A percentile compares a stretch with the other conserved stretches of the same genome.
Evolutionary conservation across 2,113 vertebrate genomes (phyloP).

Genomic region (Lepus timidus): DNA sequence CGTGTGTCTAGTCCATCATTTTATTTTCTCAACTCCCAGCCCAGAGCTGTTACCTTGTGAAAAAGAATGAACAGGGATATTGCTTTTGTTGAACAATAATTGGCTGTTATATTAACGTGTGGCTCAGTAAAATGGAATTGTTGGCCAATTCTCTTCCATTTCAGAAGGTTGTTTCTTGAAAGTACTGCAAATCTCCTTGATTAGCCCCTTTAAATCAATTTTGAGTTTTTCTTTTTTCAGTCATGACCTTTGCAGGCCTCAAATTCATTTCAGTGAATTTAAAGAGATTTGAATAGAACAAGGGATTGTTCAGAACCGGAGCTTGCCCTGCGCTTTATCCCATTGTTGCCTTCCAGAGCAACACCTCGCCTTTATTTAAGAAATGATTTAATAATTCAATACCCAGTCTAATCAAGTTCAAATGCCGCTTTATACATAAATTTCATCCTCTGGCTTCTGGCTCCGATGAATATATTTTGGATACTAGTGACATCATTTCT

Average conservation of each 20-base stretch:
- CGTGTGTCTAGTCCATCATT: constrained; percentile 62
- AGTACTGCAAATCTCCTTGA: constrained; percentile 80
- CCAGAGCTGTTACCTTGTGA: constrained; percentile 75
- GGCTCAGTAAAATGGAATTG: constrained; percentile 75
- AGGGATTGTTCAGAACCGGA: constrained; percentile 51
- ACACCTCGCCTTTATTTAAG: constrained; percentile 28
- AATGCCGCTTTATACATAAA: constrained; percentile 34
- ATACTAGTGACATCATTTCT: constrained; percentile 8
- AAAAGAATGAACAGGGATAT: constrained; percentile 71
- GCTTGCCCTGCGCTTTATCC: constrained; percentile 1
- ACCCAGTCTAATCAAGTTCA: constrained; percentile 44
- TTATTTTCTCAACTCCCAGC: constrained; percentile 76
- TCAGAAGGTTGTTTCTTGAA: constrained; percentile 83
- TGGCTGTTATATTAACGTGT: constrained; percentile 81
- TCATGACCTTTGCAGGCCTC: constrained; percentile 82
- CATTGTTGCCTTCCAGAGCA: background rate
- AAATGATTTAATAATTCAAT: constrained; percentile 67
- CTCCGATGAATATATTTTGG: constrained; percentile 49
- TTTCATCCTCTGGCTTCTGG: background rate
- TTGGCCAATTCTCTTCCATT: constrained; percentile 78
- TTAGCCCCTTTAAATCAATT: constrained; percentile 86
- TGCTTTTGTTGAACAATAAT: constrained; percentile 81
- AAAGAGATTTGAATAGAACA: constrained; percentile 80
- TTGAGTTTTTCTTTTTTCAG: constrained; percentile 82
- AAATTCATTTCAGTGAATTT: constrained; percentile 83